A percentile compares a stretch with the other conserved stretches of the same genome.
Conservation (phyloP, 2,113 vertebrate species). For the Oreochromis spilurus region DNA sequence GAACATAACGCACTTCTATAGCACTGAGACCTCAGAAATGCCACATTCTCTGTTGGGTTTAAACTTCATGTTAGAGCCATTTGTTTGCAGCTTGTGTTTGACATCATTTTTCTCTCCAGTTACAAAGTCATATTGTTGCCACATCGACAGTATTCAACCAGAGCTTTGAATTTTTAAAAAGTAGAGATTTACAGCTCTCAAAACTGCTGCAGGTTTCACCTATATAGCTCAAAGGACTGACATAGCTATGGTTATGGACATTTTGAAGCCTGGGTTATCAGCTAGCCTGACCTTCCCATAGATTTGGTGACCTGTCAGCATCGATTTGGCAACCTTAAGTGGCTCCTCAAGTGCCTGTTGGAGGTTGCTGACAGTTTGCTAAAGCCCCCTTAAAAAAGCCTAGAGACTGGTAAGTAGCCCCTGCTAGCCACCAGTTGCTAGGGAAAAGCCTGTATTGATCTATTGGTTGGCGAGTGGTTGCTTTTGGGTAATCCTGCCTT, state of each 20-base stretch:
- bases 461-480: background rate
- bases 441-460: background rate
- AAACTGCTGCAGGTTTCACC: background rate
- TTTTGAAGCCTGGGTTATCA: background rate
- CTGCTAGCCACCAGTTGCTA: background rate
- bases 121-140: background rate
- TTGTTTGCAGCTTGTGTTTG: background rate
- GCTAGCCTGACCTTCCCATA: background rate
- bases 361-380: background rate
- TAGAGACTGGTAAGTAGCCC: background rate
- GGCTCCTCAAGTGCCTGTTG: background rate
- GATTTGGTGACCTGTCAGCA: background rate
- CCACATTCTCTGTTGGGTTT: background rate
- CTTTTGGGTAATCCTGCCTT: background rate
- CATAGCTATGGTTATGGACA: background rate
- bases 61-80: background rate
- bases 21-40: background rate
- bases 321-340: background rate
- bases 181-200: background rate
- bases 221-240: background rate
- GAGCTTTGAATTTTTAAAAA: background rate
- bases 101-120: background rate
- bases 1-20: background rate
- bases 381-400: background rate
- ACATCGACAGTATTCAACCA: background rate